Conservation (phyloP, 1,140 invertebrate species). For the Rhysida immarginata region DNA sequence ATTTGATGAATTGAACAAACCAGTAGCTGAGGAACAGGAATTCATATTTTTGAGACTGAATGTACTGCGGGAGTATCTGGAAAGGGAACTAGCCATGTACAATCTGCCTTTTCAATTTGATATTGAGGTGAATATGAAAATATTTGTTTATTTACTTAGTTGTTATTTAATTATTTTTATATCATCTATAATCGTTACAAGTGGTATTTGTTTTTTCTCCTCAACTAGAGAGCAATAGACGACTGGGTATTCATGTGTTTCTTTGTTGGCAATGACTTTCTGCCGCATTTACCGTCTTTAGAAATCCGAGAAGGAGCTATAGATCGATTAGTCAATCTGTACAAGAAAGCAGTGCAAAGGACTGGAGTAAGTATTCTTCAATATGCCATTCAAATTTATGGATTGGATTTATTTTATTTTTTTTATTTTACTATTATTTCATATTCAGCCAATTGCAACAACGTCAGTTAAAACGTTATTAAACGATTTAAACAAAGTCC, state of each 20-base stretch:
- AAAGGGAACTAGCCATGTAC: constrained; percentile 78
- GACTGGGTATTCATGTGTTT: constrained; percentile 99
- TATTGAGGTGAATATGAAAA: constrained; percentile 33
- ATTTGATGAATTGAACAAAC: constrained; percentile 35
- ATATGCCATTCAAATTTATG: no score
- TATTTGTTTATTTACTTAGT: background rate
- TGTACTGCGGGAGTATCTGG: constrained; percentile 88
- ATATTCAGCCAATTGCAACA: no score
- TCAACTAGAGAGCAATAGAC: constrained; percentile 65
- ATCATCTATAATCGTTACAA: no score
- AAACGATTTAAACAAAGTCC: no score
- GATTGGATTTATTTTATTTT: background rate
- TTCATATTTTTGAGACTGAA: constrained; percentile 83
- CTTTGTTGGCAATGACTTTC: constrained; percentile 99
- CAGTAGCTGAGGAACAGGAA: constrained; percentile 51
- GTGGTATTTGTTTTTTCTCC: constrained; percentile 8
- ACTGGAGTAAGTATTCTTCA: constrained; percentile 58
- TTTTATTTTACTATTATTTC: background rate
- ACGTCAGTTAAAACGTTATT: no score
- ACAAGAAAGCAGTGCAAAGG: constrained; percentile 89
- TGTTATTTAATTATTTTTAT: background rate
- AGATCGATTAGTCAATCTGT: constrained; percentile 80
- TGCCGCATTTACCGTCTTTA: constrained; percentile 93
- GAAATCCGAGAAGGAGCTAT: constrained; percentile 98
- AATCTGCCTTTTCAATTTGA: constrained; percentile 71